Evolutionary conservation across 2,113 vertebrate genomes (phyloP), one percentile per base, ranked within the genome.

Genomic region (Ammospiza nelsoni): DNA sequence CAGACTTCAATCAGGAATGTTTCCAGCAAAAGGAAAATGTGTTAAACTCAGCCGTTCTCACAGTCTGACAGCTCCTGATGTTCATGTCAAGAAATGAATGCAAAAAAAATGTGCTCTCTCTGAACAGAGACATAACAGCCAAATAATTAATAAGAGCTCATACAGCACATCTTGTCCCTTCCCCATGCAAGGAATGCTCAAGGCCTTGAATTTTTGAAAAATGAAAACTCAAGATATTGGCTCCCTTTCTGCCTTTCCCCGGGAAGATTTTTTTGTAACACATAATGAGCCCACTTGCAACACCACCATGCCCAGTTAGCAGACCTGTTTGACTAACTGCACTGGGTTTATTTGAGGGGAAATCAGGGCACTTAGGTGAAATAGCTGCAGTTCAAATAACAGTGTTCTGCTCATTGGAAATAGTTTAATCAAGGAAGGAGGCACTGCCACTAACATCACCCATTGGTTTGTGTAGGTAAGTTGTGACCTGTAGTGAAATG

Each of bases 1-100:
- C 23, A 52, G 66, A 39, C 39, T 89, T 94, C 86, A 31, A 55
- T 57, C 37, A 62, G 44, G 73, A 89, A 65, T 59, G 63, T 91
- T 93, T 62, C 80, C 74, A 73, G n/a, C 48, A 51, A 76, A 67
- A 89, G 57, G 44, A 78, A 88, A 93, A 95, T 23, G 67, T 89
- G 91, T 92, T 67, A 87, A 77, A 80, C 73, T 74, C 65, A 89
- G 83, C 52, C 86, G 7, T 90, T 94, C 94, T 96, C 90, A 72
- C 90, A 79, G 58, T 74, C 58, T 79, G 84, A 88, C 81, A 84
- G 77, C 52, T 84, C 68, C 63, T 41, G 68, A 86, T 79, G 72
- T 69, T 92, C 74, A 46, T 7, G 21, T 79, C 61, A 88, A 62
- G 83, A 81, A 76, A 90, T 1, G 2, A 94, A 90, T 74, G 78